Conservation (phyloP, 2,113 vertebrate species). For the Pseudopipra pipra region DNA sequence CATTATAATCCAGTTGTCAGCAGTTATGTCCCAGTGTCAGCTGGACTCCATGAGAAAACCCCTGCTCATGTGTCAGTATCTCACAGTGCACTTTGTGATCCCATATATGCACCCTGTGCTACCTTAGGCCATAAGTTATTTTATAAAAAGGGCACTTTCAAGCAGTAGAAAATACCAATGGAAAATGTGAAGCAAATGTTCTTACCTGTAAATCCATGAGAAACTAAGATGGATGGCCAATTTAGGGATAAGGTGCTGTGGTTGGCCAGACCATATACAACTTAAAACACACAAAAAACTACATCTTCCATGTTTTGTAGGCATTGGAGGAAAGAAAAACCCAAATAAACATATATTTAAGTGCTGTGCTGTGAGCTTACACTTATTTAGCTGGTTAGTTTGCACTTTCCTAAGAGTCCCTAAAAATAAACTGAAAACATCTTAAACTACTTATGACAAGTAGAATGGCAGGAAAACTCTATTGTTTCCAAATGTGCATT, state of each 20-base stretch:
- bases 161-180: not conserved
- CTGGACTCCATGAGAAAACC: not conserved
- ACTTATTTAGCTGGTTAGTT: not conserved
- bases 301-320: not conserved
- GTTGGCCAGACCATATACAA: not conserved
- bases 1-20: not conserved
- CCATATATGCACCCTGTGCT: not conserved
- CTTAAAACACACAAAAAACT: not conserved
- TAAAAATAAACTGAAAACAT: slow-evolving; percentile 36
- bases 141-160: not conserved
- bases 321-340: too few species aligned
- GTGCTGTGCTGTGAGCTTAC: not conserved
- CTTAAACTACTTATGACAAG: not conserved
- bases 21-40: not conserved
- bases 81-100: not conserved
- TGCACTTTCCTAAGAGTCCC: not conserved
- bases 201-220: not conserved
- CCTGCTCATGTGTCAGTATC: not conserved
- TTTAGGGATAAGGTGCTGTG: not conserved
- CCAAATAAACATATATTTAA: not conserved
- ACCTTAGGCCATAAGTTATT: not conserved
- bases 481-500: slow-evolving; percentile 16
- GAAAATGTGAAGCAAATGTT: not conserved
- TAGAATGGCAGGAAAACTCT: slow-evolving; percentile 28
- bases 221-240: not conserved